Percentiles rank a stretch among this genome's conserved stretches.
phyloP scores from a whole-genome alignment of 2,888 invertebrate species.

The Buathra laborator region DNA sequence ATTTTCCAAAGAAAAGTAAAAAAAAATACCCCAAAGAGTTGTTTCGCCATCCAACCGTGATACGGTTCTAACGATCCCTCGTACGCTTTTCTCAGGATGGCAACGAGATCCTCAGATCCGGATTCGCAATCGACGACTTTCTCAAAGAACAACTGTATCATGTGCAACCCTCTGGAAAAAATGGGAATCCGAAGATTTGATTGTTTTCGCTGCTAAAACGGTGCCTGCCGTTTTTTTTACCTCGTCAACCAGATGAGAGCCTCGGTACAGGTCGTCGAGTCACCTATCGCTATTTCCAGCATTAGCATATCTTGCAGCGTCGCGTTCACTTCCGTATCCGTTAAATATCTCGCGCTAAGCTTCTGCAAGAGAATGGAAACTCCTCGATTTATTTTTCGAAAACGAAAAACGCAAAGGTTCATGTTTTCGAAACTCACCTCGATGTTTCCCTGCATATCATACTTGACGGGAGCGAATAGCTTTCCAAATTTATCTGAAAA shows the following conservation, averaged over 20 bases:
- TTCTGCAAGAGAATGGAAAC: slow-evolving; percentile 86
- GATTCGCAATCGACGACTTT: slow-evolving; percentile 86
- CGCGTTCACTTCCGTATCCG: slow-evolving; percentile 86
- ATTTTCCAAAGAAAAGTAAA: background rate
- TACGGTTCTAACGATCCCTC: slow-evolving; percentile 90
- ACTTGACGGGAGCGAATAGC: slow-evolving; percentile 90
- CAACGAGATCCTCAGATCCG: slow-evolving; percentile 87
- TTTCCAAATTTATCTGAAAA: slow-evolving; percentile 91
- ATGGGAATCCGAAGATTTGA: background rate
- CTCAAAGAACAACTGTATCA: slow-evolving; percentile 88
- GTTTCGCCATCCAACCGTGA: slow-evolving; percentile 92
- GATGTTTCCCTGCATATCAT: slow-evolving; percentile 92
- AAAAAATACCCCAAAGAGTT: slow-evolving; percentile 88
- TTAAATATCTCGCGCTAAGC: slow-evolving; percentile 87
- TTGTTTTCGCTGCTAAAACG: background rate
- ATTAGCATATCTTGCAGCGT: slow-evolving; percentile 90
- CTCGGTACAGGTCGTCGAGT: slow-evolving; percentile 86
- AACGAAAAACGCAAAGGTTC: background rate
- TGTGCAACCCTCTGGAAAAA: slow-evolving; percentile 87
- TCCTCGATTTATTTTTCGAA: background rate
- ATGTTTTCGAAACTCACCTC: slow-evolving; percentile 87
- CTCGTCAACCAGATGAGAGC: slow-evolving; percentile 92
- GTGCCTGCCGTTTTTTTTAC: slow-evolving; percentile 82
- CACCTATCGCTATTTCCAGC: slow-evolving; percentile 87
- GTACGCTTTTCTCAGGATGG: slow-evolving; percentile 89